A percentile compares a stretch with the other conserved stretches of the same genome.
phyloP scores from a whole-genome alignment of 30 jellyfish, hydroid and myxozoan species.

The Haliclystus octoradiatus region DNA sequence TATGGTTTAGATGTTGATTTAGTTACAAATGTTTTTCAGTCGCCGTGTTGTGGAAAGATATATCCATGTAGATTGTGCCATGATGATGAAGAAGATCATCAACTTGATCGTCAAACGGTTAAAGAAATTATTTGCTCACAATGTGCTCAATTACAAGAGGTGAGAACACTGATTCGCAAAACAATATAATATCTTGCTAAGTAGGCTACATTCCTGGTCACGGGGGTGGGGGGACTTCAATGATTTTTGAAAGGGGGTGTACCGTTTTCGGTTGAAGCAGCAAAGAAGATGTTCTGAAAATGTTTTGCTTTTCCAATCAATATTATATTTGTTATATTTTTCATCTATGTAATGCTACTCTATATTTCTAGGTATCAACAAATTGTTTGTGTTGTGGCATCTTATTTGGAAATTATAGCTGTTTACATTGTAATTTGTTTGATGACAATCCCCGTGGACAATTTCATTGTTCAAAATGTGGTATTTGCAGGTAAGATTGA shows the following conservation, averaged over 20 bases:
- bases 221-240: too few species aligned
- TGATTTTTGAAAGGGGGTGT: too few species aligned
- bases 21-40: too few species aligned
- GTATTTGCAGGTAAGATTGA: slow-evolving; percentile 49
- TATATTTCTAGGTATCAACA: slow-evolving; percentile 13
- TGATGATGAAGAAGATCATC: slow-evolving; percentile 62
- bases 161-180: too few species aligned
- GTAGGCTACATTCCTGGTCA: too few species aligned
- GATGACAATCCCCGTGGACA: slow-evolving; percentile 51
- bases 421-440: slow-evolving; percentile 52
- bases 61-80: slow-evolving; percentile 78
- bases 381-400: slow-evolving; percentile 43
- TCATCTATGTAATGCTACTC: background rate
- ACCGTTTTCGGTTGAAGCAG: too few species aligned
- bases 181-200: background rate
- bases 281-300: too few species aligned
- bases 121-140: slow-evolving; percentile 56
- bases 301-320: too few species aligned
- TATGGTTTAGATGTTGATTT: too few species aligned
- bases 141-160: slow-evolving; percentile 51
- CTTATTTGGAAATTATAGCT: slow-evolving; percentile 41
- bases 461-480: slow-evolving; percentile 53
- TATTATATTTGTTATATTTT: too few species aligned
- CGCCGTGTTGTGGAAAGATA: slow-evolving; percentile 71
- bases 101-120: slow-evolving; percentile 43